Percentiles rank a stretch among this genome's conserved stretches.
These are phyloP conservation scores for Mustela lutreola DNA, from an alignment of 2,113 vertebrate species.

Conservation along the genomic window DNA sequence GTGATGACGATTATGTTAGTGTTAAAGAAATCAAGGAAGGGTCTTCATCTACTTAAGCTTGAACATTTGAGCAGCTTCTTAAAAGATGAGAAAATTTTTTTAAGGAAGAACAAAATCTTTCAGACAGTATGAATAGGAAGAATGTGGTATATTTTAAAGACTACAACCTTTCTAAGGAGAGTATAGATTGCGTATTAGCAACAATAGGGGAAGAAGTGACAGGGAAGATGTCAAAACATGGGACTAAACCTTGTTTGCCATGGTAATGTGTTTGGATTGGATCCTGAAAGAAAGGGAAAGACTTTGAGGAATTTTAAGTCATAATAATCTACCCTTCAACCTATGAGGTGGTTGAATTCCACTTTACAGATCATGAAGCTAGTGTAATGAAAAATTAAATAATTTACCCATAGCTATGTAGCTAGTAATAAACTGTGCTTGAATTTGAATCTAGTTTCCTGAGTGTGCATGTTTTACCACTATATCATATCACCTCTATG, in stretches of 20 bases:
- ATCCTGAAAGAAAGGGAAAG: not conserved
- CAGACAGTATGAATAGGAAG: not conserved
- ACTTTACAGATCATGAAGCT: constrained; percentile 2
- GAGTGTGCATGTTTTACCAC: not conserved
- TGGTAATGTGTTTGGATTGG: not conserved
- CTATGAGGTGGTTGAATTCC: constrained; percentile 18
- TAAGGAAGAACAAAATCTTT: constrained; percentile 29
- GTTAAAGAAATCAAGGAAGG: constrained; percentile 46
- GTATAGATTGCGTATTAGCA: not conserved
- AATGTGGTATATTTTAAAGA: constrained; percentile 44
- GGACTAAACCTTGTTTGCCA: constrained; percentile 47
- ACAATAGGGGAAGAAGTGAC: not conserved
- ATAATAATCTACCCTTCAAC: not conserved
- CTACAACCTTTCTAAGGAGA: not conserved
- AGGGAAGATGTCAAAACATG: not conserved
- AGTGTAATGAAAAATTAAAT: constrained; percentile 31
- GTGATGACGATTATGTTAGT: not conserved
- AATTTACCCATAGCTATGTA: not conserved
- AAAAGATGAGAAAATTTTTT: constrained; percentile 41
- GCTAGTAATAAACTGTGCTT: constrained; percentile 11
- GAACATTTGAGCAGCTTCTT: not conserved
- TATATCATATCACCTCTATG: not conserved
- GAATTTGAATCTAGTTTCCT: constrained; percentile 20
- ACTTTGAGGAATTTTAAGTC: constrained; percentile 26
- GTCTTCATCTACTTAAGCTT: constrained; percentile 26